Evolutionary conservation across 2,113 vertebrate species (phyloP).

Genomic region (Andinoacara biseriatus): DNA sequence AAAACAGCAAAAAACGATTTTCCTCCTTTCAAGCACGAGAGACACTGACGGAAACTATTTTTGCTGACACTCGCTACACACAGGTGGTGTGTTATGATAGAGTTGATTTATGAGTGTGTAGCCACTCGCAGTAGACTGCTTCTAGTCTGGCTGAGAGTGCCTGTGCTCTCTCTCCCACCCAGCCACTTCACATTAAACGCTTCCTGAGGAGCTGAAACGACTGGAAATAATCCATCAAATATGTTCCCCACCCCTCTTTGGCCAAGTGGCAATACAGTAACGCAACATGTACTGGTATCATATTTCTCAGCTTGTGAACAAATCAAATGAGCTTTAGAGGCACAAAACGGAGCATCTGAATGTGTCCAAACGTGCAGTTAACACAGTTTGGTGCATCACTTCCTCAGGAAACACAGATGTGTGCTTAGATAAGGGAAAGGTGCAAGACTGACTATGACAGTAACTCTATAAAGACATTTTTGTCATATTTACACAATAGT

Average conservation of each 20-base stretch:
- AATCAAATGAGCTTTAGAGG: background rate
- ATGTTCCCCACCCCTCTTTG: background rate
- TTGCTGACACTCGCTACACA: slow-evolving; percentile 16
- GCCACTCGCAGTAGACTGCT: slow-evolving; percentile 12
- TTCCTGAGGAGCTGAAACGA: slow-evolving; percentile 58
- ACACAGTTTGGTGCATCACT: background rate
- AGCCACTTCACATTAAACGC: slow-evolving; percentile 61
- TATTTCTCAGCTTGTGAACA: background rate
- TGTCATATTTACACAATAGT: background rate
- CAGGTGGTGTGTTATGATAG: slow-evolving; percentile 47
- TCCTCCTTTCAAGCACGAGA: background rate
- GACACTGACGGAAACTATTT: slow-evolving; percentile 26
- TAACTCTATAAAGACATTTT: background rate
- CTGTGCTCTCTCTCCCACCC: slow-evolving; percentile 28
- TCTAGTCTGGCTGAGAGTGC: slow-evolving; percentile 46
- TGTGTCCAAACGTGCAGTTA: background rate
- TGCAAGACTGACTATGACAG: background rate
- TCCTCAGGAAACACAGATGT: background rate
- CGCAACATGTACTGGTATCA: background rate
- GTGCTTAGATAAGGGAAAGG: background rate
- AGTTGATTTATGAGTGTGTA: slow-evolving; percentile 40
- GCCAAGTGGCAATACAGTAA: background rate
- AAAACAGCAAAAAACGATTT: background rate
- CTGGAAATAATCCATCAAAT: slow-evolving; percentile 68
- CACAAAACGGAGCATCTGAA: background rate